Percentiles rank a stretch among this genome's conserved stretches.
These are phyloP conservation scores for Hybos culiciformis DNA, from an alignment of 2,888 invertebrate species.

Conservation along the genomic window DNA sequence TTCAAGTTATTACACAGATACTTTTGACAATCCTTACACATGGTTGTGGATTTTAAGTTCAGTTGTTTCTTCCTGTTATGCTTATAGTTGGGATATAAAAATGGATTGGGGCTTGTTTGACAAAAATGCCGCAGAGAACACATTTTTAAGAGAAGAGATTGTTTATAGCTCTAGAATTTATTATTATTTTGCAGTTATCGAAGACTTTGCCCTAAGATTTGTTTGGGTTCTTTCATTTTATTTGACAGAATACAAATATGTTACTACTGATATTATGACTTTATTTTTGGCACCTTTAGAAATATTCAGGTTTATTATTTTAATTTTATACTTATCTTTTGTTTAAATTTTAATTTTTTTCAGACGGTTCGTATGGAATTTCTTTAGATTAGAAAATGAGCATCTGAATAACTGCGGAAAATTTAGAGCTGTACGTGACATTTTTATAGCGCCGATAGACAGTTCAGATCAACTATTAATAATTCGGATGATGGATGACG, in stretches of 20 bases:
- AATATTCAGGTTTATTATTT: conserved; percentile 56
- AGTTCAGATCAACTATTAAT: conserved; percentile 84
- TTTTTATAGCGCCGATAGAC: conserved; percentile 86
- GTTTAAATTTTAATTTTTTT: not conserved
- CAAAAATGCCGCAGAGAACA: conserved; percentile 79
- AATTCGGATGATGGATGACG: conserved; percentile 90
- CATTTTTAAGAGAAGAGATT: conserved; percentile 83
- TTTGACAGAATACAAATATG: conserved; percentile 61
- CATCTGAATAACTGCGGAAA: conserved; percentile 98
- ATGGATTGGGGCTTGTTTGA: conserved; percentile 99
- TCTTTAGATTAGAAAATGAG: conserved; percentile 97
- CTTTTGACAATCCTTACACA: conserved; percentile 68
- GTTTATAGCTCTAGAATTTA: conserved; percentile 86
- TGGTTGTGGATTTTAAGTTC: conserved; percentile 82
- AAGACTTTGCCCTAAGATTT: conserved; percentile 86
- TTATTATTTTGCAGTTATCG: conserved; percentile 83
- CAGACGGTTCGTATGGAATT: conserved; percentile 97
- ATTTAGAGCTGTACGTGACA: conserved; percentile 96
- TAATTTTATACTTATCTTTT: not conserved
- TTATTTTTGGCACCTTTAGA: conserved; percentile 73
- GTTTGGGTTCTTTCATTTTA: conserved; percentile 84
- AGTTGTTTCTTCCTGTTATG: conserved; percentile 81
- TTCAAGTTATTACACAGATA: conserved; percentile 43
- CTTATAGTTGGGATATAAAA: conserved; percentile 95
- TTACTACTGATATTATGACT: conserved; percentile 68